Evolutionary conservation across 2,113 vertebrate genomes (phyloP), one percentile per base, ranked within the genome.

Genomic region (Chaetorhynchus papuensis): DNA sequence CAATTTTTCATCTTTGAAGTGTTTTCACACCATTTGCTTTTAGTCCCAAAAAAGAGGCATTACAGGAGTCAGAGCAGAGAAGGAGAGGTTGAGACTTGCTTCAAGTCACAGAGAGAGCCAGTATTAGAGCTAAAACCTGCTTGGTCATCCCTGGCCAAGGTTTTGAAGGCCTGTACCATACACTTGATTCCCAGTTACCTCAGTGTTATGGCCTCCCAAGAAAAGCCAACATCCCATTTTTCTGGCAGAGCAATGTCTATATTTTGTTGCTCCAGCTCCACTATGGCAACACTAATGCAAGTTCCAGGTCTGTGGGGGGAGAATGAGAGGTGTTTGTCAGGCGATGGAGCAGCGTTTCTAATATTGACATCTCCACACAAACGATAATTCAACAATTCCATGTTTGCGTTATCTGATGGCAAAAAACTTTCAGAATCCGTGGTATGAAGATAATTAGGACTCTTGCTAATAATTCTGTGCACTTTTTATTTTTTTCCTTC

Each of bases 401-500:
- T 65, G 79, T 95, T 93, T 22, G 49, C 44, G 22, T 87, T 96
- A 93, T 94, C 89, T 10, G 50, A 83, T 42, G 85, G 93, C 2
- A 26, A 95, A 41, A 90, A 90, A 97, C 89, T 94, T 95, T 96
- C 94, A 93, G 90, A 97, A 96, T 94, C 90, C 76, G 82, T 97
- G 93, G 96, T 93, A 96, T 35, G 83, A 75, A 83, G 93, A 97
- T 98, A 98, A 98, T 98, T 97, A 97, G 96, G 95, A 93, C 86
- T 96, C 89, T 96, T 96, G 97, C 93, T 98, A 97, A 98, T 97
- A 96, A 96, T 97, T 96, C 91, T 82, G 83, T 54, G 90, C 71
- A 2, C 22, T 87, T 94, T 79, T 89, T 41, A 11, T 41, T 90
- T 93, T 68, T 83, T 49, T 28, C 33, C 59, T 77, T 53, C 87